A percentile compares a stretch with the other conserved stretches of the same genome.
Conservation (phyloP, 2,797 vertebrate genomes). For the Onychomys arenicola region DNA sequence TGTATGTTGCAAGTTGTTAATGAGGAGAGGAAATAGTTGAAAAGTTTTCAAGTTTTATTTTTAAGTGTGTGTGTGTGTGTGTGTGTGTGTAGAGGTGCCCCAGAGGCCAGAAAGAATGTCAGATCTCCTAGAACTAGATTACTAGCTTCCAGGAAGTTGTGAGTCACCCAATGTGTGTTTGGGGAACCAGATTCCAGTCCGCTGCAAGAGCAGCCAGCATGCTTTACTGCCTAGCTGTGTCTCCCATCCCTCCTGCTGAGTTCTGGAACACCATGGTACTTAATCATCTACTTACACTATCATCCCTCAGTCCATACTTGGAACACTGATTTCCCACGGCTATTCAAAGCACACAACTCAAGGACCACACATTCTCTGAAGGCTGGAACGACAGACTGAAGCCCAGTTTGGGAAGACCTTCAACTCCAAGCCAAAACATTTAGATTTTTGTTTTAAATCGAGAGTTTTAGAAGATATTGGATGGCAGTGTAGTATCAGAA, state of each 20-base stretch:
- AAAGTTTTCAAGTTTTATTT: background rate
- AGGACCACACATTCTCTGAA: background rate
- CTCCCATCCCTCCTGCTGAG: background rate
- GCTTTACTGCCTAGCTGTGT: background rate
- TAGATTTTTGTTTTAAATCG: background rate
- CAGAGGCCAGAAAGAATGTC: background rate
- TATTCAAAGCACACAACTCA: background rate
- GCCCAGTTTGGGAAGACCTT: background rate
- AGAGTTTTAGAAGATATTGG: background rate
- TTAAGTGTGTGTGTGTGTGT: background rate
- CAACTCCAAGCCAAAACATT: background rate
- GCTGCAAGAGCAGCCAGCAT: background rate
- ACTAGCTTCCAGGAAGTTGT: background rate
- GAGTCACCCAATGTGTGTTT: background rate
- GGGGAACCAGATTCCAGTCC: background rate
- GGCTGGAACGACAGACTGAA: background rate
- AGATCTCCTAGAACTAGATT: background rate
- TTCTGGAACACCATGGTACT: background rate
- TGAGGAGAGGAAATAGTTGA: background rate
- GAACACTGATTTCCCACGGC: background rate
- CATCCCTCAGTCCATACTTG: background rate
- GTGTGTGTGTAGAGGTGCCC: background rate
- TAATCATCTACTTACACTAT: background rate
- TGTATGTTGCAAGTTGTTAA: background rate
- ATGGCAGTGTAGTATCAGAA: background rate